phyloP scores from a whole-genome alignment of 2,888 invertebrate species.

The Pseudococcus viburni region DNA sequence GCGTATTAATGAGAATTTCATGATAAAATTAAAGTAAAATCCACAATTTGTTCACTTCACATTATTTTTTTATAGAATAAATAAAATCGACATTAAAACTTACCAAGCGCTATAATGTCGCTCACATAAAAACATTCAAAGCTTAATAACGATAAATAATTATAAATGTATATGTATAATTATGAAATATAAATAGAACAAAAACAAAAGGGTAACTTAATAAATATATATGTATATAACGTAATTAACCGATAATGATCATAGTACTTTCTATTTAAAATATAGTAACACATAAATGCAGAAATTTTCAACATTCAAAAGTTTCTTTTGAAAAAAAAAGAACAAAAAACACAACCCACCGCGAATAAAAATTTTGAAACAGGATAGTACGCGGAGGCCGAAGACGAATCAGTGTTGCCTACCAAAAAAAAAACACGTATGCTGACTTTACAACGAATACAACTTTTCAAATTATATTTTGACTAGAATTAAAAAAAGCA shows the following conservation, averaged over 20 bases:
- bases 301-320: conserved; percentile 26
- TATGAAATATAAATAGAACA: conserved; percentile 23
- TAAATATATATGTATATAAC: conserved; percentile 1
- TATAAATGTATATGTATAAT: not conserved
- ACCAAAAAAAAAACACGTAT: not conserved
- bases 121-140: conserved; percentile 18
- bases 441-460: not conserved
- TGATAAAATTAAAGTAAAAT: not conserved
- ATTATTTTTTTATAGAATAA: not conserved
- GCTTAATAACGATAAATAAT: not conserved
- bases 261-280: not conserved
- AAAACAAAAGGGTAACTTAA: conserved; percentile 37
- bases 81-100: not conserved
- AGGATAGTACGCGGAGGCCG: not conserved
- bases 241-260: conserved; percentile 29
- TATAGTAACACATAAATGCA: conserved; percentile 52
- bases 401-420: conserved; percentile 9
- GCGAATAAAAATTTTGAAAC: not conserved
- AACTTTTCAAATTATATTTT: conserved; percentile 26
- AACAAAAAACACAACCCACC: not conserved
- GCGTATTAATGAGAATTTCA: not conserved
- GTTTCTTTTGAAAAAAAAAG: not conserved
- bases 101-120: conserved; percentile 1
- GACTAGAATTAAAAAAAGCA: conserved; percentile 41
- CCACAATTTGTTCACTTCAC: not conserved